Base-by-base conservation (phyloP, 2,797 vertebrate species). In the Vireo griseus region DNA sequence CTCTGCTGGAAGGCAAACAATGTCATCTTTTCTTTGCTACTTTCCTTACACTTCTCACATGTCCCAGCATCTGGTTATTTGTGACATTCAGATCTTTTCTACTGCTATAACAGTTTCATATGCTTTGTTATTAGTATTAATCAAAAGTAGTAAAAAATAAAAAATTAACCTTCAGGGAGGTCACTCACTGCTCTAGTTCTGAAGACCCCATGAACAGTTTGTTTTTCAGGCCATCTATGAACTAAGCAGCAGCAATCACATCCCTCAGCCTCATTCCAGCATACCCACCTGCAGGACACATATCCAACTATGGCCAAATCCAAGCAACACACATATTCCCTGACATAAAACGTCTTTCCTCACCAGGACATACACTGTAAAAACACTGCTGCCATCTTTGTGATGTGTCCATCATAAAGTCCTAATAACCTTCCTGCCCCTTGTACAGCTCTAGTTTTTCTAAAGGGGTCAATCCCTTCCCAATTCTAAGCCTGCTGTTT, bases 331-430 rank as follows among this genome's bases (percentile, higher is more conserved):
- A 25, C 2, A 5, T 20, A n/a, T 26, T 35, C 48, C 51, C 51
- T 33, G 42, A n/a, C 2, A 4, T 9, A 40, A 31, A 59, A 19
- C 11, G 20, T 44, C 44, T 28, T 44, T 68, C 51, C 33, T 76
- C 58, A 35, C 8, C 11, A 65, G 61, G 47, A 62, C 11, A 73
- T 0, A 16, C 0, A 3, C 20, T 55, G 29, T 10, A 45, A 6
- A 66, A 59, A 59, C 8, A 6, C 28, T 74, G 31, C 44, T n/a
- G 40, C 17, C 39, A 31, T 9, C 48, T 58, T 33, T 28, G 37
- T 37, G 28, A 24, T 10, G 0, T 9, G 13, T 37, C 7, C 18
- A 35, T 19, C 48, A 33, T 19, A 0, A 66, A 26, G 16, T 11
- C 33, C 51, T 68, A 65, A 58, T 7, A 65, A 84, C 9, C 3